Evolutionary conservation across 2,797 vertebrate genomes (phyloP).

Genomic region (Anas capensis): DNA sequence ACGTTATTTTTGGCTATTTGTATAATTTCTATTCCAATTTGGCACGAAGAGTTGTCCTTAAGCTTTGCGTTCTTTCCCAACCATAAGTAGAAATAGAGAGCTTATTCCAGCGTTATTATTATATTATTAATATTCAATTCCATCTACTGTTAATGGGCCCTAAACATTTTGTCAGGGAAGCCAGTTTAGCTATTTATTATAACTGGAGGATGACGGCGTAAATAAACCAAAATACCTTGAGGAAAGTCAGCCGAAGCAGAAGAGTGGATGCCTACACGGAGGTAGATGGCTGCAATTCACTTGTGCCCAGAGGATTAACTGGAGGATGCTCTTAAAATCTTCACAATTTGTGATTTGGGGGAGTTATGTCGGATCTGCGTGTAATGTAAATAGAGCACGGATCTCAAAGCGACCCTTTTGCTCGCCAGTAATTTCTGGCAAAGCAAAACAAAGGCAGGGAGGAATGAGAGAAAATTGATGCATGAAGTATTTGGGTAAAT

Average conservation of each 20-base stretch:
- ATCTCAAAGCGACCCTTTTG: background rate
- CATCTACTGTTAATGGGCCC: background rate
- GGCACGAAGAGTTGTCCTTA: background rate
- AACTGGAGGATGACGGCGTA: background rate
- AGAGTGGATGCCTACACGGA: accelerated
- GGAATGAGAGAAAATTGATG: background rate
- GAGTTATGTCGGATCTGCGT: accelerated
- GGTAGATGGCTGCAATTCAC: background rate
- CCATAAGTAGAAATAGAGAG: background rate
- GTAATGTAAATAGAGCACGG: accelerated
- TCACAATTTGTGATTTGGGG: accelerated
- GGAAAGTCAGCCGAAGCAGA: accelerated
- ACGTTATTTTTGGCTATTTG: background rate
- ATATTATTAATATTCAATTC: background rate
- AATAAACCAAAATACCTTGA: background rate
- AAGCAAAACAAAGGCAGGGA: background rate
- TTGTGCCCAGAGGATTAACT: too few species aligned
- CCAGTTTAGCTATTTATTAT: background rate
- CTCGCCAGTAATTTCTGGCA: background rate
- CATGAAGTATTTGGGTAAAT: background rate
- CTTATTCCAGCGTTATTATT: background rate
- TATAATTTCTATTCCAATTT: background rate
- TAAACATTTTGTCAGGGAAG: background rate
- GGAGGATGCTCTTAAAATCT: background rate
- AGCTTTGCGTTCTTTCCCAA: background rate